A percentile compares a stretch with the other conserved stretches of the same genome.
Evolutionary conservation across 64 coral and sea anemone species (phyloP).

Genomic region (Stylophora pistillata): DNA sequence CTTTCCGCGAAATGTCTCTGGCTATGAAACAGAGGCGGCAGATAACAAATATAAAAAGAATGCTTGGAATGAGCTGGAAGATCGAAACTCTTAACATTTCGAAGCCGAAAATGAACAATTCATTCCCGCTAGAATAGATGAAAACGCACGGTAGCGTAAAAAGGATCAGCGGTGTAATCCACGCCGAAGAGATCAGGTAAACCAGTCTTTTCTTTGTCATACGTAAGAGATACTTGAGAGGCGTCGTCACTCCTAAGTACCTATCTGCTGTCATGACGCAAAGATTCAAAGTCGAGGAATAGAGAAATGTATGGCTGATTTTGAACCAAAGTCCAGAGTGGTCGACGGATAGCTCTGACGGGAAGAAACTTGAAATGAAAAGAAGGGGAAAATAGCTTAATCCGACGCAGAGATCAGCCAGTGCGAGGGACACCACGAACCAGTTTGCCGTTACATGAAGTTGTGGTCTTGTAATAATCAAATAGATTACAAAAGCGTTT

Average conservation of each 20-base stretch:
- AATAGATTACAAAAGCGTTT: slow-evolving; percentile 5
- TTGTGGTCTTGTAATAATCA: background rate
- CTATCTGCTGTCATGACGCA: slow-evolving; percentile 1
- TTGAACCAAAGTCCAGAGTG: slow-evolving; percentile 16
- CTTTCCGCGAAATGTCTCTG: background rate
- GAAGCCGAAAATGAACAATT: background rate
- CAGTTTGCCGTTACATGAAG: slow-evolving; percentile 12
- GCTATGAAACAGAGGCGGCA: slow-evolving; percentile 1
- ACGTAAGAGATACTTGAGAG: background rate
- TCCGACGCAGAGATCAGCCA: slow-evolving; percentile 36
- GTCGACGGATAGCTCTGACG: background rate
- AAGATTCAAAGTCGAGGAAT: background rate
- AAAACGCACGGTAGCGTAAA: slow-evolving; percentile 12
- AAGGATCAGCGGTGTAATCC: background rate
- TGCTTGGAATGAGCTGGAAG: slow-evolving; percentile 8
- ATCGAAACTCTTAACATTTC: background rate
- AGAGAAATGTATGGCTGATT: slow-evolving; percentile 25
- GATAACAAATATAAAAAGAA: background rate
- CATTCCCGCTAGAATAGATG: background rate
- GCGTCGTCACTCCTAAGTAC: background rate
- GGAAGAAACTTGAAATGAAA: background rate
- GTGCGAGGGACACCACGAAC: slow-evolving; percentile 28
- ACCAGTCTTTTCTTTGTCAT: background rate
- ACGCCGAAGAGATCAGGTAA: background rate
- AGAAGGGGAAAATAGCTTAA: background rate